Evolutionary conservation across 2,797 vertebrate species (phyloP).

Genomic region (Clamator glandarius): DNA sequence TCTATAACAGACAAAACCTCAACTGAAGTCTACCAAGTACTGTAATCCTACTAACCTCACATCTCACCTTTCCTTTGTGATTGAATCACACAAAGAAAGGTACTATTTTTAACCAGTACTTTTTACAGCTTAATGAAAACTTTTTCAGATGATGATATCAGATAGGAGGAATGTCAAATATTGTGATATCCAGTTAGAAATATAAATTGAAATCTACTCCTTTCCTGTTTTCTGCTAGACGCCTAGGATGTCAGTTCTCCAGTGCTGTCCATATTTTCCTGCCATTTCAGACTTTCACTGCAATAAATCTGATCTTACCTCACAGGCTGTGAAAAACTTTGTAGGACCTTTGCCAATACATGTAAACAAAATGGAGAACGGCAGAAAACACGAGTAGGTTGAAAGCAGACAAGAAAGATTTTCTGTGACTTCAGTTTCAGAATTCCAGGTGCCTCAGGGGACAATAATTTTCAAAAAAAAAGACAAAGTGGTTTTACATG

Average conservation of each 20-base stretch:
- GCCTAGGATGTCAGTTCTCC: not conserved
- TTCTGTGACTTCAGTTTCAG: not conserved
- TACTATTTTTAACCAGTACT: not conserved
- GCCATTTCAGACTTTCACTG: not conserved
- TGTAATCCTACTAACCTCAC: not conserved
- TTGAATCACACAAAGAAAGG: not conserved
- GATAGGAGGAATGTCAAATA: not conserved
- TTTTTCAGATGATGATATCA: not conserved
- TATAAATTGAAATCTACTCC: not conserved
- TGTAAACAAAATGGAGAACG: not conserved
- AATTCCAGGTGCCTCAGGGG: not conserved
- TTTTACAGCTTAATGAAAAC: not conserved
- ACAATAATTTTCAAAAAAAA: slow-evolving; percentile 12
- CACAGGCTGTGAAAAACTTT: not conserved
- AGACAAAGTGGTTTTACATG: not conserved
- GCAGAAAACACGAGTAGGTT: slow-evolving; percentile 13
- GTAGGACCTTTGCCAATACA: not conserved
- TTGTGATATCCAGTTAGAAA: not conserved
- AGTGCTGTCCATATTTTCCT: not conserved
- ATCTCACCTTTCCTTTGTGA: not conserved
- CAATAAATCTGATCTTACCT: slow-evolving; percentile 8
- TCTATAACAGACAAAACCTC: not conserved
- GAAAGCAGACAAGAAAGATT: not conserved
- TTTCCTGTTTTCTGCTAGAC: not conserved
- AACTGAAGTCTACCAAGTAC: not conserved